A percentile compares a stretch with the other conserved stretches of the same genome.
Evolutionary conservation across 2,888 invertebrate species (phyloP).

Genomic region (Perithous albicinctus): DNA sequence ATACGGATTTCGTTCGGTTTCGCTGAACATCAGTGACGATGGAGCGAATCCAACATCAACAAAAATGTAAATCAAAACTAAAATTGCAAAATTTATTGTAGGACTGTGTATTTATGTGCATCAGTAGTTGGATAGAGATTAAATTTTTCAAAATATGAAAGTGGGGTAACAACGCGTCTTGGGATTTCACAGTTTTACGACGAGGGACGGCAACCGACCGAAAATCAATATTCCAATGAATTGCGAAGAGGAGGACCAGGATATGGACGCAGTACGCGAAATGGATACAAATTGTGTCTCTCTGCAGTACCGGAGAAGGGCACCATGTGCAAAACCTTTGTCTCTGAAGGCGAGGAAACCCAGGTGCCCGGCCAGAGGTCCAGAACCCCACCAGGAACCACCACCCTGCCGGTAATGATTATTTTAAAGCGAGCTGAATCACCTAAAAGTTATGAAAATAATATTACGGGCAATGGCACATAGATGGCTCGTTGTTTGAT

Average conservation of each 20-base stretch:
- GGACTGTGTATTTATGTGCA: slow-evolving; percentile 5
- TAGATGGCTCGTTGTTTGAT: no score
- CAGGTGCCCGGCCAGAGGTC: slow-evolving; percentile 61
- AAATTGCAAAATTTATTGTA: neutral
- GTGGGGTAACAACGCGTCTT: neutral
- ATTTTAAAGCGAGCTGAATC: neutral
- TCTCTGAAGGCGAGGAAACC: slow-evolving; percentile 33
- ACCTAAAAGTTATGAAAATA: slow-evolving; percentile 6
- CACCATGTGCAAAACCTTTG: slow-evolving; percentile 66
- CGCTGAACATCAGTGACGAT: neutral
- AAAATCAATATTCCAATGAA: slow-evolving; percentile 45
- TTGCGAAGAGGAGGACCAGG: slow-evolving; percentile 29
- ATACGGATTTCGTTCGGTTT: slow-evolving; percentile 14
- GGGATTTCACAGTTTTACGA: slow-evolving; percentile 9
- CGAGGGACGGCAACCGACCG: slow-evolving; percentile 13
- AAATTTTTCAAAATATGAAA: slow-evolving; percentile 27
- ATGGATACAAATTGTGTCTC: slow-evolving; percentile 63
- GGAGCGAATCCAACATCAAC: neutral
- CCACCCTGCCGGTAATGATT: slow-evolving; percentile 68
- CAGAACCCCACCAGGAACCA: slow-evolving; percentile 47
- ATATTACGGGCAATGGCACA: neutral
- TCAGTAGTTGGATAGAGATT: neutral
- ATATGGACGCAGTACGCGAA: neutral
- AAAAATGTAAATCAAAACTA: slow-evolving; percentile 44
- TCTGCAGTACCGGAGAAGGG: slow-evolving; percentile 57